Conservation (phyloP, 1,140 invertebrate genomes). For the Polypedilum vanderplanki region DNA sequence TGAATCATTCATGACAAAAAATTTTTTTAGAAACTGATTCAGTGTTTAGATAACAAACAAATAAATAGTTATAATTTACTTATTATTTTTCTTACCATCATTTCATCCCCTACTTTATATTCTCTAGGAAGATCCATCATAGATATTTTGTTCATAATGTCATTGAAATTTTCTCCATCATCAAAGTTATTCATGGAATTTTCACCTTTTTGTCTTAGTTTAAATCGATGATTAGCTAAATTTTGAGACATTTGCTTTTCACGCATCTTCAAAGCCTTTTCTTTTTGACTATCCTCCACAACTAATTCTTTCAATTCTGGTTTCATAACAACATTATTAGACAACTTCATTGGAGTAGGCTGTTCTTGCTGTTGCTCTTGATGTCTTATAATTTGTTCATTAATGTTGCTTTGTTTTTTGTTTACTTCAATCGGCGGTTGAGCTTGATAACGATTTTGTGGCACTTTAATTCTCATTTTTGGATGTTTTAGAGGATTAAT, state of each 20-base stretch:
- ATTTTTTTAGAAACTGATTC: too few relatives aligned
- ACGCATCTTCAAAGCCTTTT: not conserved
- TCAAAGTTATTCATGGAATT: not conserved
- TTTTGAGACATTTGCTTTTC: slow-evolving; percentile 9
- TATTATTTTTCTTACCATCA: not conserved
- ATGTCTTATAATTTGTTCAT: slow-evolving; percentile 20
- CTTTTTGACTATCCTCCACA: not conserved
- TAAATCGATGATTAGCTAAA: not conserved
- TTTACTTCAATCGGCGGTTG: slow-evolving; percentile 26
- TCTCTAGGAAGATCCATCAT: slow-evolving; percentile 1
- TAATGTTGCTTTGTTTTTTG: not conserved
- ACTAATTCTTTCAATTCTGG: not conserved
- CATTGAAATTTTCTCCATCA: not conserved
- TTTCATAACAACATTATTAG: not conserved
- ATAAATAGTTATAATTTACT: too few relatives aligned
- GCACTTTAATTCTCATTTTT: slow-evolving; percentile 41
- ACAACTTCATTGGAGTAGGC: not conserved
- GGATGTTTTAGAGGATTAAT: slow-evolving; percentile 40
- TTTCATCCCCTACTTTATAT: not conserved
- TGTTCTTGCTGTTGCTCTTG: not conserved
- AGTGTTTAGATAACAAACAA: too few relatives aligned
- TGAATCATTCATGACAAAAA: too few relatives aligned
- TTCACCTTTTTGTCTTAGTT: not conserved
- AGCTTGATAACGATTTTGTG: not conserved
- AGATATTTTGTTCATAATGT: not conserved